These are phyloP conservation scores for Pipra filicauda DNA, from an alignment of 2,113 vertebrate species.

Conservation along the genomic window DNA sequence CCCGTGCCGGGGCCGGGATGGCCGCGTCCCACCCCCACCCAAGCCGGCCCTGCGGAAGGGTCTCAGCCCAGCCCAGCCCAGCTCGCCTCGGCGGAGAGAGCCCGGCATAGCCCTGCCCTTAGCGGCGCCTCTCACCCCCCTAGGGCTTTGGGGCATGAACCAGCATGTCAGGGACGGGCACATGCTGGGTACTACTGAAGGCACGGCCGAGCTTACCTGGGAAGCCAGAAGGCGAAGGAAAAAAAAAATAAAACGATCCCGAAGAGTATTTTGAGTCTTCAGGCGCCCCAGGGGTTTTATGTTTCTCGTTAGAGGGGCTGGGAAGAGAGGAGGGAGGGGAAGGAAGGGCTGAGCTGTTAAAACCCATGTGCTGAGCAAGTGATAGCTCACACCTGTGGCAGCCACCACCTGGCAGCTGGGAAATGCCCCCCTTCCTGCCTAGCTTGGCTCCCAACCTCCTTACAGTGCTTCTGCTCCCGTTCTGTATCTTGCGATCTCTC, in stretches of 20 bases:
- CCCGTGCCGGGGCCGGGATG: accelerated
- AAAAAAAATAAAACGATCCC: accelerated
- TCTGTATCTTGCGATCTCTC: accelerated
- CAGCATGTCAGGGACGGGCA: accelerated
- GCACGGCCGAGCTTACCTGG: background rate
- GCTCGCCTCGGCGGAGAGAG: background rate
- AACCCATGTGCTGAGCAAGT: background rate
- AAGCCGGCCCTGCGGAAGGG: background rate
- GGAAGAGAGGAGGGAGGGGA: accelerated
- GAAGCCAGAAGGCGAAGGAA: background rate
- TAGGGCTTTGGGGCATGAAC: accelerated
- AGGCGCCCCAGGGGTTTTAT: background rate
- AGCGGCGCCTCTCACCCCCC: accelerated
- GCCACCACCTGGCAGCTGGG: background rate
- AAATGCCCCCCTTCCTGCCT: background rate
- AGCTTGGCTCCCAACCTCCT: accelerated
- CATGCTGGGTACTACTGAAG: accelerated
- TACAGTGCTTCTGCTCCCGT: accelerated
- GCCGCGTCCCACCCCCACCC: too few relatives aligned
- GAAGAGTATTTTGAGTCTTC: background rate
- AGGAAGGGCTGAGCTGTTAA: background rate
- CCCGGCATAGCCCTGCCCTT: background rate
- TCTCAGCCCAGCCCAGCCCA: background rate
- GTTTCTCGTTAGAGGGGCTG: accelerated
- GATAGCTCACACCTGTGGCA: background rate